Conservation (phyloP, 2,113 vertebrate species). For the Perca flavescens region DNA sequence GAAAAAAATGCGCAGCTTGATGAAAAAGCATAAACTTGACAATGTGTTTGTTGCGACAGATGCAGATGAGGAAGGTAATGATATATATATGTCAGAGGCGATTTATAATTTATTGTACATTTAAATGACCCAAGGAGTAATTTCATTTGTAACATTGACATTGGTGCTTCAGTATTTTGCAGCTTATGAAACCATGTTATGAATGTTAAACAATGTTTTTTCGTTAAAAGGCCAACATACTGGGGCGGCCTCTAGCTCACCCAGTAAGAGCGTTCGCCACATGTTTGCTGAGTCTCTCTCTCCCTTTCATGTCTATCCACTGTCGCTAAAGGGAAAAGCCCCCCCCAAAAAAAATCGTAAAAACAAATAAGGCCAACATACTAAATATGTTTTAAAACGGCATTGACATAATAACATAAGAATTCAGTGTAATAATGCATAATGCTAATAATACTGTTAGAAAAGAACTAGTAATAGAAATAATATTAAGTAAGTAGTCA, state of each 20-base stretch:
- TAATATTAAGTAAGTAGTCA: not conserved
- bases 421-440: not conserved
- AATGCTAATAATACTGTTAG: not conserved
- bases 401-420: not conserved
- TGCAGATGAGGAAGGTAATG: constrained; percentile 88
- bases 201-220: not conserved
- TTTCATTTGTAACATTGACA: not conserved
- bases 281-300: too few species aligned
- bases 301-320: too few species aligned
- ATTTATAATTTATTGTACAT: not conserved
- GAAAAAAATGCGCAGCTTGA: constrained; percentile 89
- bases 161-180: not conserved
- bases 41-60: constrained; percentile 96
- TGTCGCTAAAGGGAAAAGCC: too few species aligned
- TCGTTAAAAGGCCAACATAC: not conserved
- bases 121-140: not conserved
- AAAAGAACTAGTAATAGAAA: not conserved
- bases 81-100: not conserved
- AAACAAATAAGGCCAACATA: not conserved
- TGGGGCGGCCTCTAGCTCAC: too few species aligned
- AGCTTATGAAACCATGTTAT: not conserved
- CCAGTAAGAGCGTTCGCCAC: too few species aligned
- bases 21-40: constrained; percentile 87
- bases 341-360: too few species aligned
- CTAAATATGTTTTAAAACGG: not conserved